These are phyloP conservation scores for Reticulitermes lucifugus DNA, from an alignment of 2,888 invertebrate genomes.

Conservation along the genomic window DNA sequence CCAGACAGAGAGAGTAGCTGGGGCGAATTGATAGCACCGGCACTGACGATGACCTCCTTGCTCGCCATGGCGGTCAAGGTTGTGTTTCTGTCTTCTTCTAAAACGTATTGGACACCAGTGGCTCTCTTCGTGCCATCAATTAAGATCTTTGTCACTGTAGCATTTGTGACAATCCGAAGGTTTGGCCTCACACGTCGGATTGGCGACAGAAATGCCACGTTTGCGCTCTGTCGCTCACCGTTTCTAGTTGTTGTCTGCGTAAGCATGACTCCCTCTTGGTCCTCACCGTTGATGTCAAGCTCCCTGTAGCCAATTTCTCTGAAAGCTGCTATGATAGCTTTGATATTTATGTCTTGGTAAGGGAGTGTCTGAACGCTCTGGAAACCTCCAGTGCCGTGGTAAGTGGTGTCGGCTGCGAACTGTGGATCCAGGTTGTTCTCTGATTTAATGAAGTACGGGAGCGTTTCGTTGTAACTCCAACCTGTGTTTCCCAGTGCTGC, in stretches of 20 bases:
- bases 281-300: conserved; percentile 46
- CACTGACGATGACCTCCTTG: conserved; percentile 88
- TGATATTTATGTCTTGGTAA: conserved; percentile 61
- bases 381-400: conserved; percentile 58
- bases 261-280: conserved; percentile 61
- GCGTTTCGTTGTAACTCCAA: conserved; percentile 49
- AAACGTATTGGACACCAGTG: conserved; percentile 84
- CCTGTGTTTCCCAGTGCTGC: conserved; percentile 57
- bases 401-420: conserved; percentile 24
- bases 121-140: conserved; percentile 71
- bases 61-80: conserved; percentile 73
- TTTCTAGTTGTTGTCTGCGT: conserved; percentile 56
- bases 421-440: conserved; percentile 48
- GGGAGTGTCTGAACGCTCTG: conserved; percentile 62
- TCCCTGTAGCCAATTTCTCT: conserved; percentile 60
- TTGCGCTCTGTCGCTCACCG: conserved; percentile 62
- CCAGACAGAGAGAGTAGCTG: conserved; percentile 95
- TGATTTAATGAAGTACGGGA: conserved; percentile 49
- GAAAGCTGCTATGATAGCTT: conserved; percentile 61
- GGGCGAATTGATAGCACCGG: conserved; percentile 91
- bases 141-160: conserved; percentile 66
- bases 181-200: conserved; percentile 52
- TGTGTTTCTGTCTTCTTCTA: conserved; percentile 75
- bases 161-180: conserved; percentile 61
- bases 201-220: conserved; percentile 66